Conservation (phyloP, 2,113 vertebrate genomes). For the Hystrix cristata region DNA sequence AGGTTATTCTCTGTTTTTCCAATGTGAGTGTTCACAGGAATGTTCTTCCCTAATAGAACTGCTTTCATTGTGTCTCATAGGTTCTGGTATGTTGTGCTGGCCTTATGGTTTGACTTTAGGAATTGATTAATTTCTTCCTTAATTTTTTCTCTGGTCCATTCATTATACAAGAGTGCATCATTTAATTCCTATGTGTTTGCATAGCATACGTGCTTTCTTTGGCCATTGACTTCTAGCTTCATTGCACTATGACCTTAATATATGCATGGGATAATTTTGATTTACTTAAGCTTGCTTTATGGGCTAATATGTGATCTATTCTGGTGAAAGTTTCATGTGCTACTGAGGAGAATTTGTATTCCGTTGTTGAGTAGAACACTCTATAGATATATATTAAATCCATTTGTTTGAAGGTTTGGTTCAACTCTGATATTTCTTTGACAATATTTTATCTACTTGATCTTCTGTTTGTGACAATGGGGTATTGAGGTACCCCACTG, state of each 20-base stretch:
- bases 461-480: background rate
- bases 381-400: background rate
- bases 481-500: background rate
- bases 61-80: background rate
- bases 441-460: background rate
- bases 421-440: background rate
- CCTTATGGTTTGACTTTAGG: background rate
- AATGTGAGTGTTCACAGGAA: background rate
- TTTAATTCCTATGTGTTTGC: background rate
- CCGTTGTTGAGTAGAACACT: background rate
- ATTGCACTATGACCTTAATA: background rate
- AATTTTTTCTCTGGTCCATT: background rate
- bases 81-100: background rate
- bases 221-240: background rate
- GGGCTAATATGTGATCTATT: background rate
- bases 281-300: background rate
- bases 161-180: background rate
- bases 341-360: background rate
- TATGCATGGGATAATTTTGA: background rate
- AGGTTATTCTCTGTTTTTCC: background rate
- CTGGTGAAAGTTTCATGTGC: background rate
- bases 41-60: background rate
- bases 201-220: background rate
- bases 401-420: background rate
- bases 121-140: background rate